Conservation (phyloP, 1,140 invertebrate species). For the Saxidomus purpurata region DNA sequence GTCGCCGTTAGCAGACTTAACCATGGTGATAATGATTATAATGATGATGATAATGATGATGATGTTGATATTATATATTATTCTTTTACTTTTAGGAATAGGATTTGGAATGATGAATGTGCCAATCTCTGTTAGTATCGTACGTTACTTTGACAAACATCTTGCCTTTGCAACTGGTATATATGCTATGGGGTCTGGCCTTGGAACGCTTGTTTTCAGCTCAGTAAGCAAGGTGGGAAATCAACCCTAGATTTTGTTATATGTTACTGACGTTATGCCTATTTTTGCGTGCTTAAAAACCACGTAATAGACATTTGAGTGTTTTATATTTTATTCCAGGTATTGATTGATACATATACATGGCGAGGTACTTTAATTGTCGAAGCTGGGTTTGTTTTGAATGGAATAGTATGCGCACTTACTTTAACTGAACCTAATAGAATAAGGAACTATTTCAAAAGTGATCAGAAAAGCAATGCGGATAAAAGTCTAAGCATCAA, state of each 20-base stretch:
- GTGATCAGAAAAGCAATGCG: no score
- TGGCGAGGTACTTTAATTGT: conserved; percentile 29
- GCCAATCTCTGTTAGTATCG: neutral
- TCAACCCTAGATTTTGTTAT: neutral
- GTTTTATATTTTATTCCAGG: neutral
- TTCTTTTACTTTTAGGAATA: neutral
- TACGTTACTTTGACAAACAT: conserved; percentile 39
- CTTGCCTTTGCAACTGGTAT: conserved; percentile 26
- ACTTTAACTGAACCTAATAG: neutral
- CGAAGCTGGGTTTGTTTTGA: neutral
- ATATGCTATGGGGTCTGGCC: conserved; percentile 6
- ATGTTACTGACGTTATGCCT: neutral
- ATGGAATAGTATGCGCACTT: conserved; percentile 13
- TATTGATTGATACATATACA: conserved; percentile 32
- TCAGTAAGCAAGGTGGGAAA: conserved; percentile 21
- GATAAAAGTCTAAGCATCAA: no score
- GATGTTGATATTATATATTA: no score
- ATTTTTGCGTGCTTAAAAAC: neutral
- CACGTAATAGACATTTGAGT: neutral
- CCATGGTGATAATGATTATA: no score
- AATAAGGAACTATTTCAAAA: no score
- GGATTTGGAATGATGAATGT: conserved; percentile 24
- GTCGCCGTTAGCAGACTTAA: no score
- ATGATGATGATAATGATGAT: no score
- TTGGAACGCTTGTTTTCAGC: conserved; percentile 50